Percentiles rank a stretch among this genome's conserved stretches.
Evolutionary conservation across 1,140 invertebrate species (phyloP).

Genomic region (Drosophila fuyamai): DNA sequence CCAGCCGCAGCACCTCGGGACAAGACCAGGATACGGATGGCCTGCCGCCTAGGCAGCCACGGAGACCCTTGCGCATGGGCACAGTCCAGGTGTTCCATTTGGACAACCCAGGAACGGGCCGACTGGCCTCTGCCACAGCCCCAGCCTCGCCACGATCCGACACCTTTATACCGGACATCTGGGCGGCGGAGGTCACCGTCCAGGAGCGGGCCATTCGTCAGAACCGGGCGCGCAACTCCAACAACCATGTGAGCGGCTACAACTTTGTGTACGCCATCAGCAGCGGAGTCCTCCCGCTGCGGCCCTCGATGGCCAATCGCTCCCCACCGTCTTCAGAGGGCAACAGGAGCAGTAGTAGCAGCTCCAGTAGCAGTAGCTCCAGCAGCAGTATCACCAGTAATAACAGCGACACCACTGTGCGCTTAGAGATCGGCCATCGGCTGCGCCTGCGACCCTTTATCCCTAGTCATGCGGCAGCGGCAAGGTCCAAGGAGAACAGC

Average conservation of each 20-base stretch:
- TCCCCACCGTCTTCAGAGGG: conserved; percentile 9
- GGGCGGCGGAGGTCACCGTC: conserved; percentile 83
- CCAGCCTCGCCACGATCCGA: conserved; percentile 22
- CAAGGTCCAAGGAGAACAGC: conserved; percentile 18
- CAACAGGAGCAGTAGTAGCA: conserved; percentile 25
- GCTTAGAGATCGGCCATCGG: conserved; percentile 41
- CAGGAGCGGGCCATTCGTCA: conserved; percentile 75
- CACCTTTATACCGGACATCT: conserved; percentile 80
- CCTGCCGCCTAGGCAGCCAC: conserved; percentile 4
- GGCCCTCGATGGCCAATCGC: conserved; percentile 25
- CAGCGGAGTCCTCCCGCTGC: conserved; percentile 76
- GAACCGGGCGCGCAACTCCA: conserved; percentile 57
- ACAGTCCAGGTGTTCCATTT: conserved; percentile 47
- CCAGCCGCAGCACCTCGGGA: background rate
- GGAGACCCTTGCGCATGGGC: conserved; percentile 22
- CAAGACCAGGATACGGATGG: conserved; percentile 10
- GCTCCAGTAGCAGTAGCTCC: conserved; percentile 23
- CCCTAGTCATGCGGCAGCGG: conserved; percentile 4
- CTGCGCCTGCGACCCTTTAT: conserved; percentile 45
- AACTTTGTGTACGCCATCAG: conserved; percentile 84
- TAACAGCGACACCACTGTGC: conserved; percentile 28
- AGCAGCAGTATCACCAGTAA: conserved; percentile 16
- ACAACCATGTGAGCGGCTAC: conserved; percentile 67
- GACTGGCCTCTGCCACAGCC: background rate
- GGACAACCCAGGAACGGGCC: conserved; percentile 17